Percentiles rank a stretch among this genome's conserved stretches.
Conservation (phyloP, 2,113 vertebrate genomes). For the Ranitomeya variabilis region DNA sequence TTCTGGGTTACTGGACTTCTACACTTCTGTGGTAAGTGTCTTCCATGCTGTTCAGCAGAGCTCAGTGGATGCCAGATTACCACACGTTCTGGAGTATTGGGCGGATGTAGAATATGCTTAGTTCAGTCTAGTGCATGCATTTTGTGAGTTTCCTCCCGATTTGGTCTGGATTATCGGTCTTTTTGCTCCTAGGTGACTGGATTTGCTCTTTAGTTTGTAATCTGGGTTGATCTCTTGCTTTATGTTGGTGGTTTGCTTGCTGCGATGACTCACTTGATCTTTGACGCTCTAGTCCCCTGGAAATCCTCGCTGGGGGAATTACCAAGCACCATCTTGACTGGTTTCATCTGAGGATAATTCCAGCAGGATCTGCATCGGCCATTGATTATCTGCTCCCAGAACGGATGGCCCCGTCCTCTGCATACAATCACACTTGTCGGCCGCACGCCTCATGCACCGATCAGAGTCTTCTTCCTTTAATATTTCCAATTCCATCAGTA, state of each 20-base stretch:
- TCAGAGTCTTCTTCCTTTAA: neutral
- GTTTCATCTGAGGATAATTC: conserved; percentile 38
- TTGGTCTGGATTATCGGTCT: too few species aligned
- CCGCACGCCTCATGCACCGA: neutral
- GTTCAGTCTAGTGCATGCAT: too few species aligned
- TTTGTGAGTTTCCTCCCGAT: too few species aligned
- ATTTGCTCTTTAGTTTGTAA: neutral
- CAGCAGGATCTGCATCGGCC: neutral
- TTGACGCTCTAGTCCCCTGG: conserved; percentile 31
- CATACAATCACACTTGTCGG: conserved; percentile 44
- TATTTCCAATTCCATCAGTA: too few species aligned
- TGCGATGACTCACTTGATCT: conserved; percentile 22
- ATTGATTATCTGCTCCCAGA: conserved; percentile 45
- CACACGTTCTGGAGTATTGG: too few species aligned
- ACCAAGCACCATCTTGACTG: neutral
- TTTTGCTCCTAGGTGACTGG: too few species aligned
- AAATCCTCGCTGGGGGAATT: conserved; percentile 44
- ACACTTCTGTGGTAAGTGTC: too few species aligned
- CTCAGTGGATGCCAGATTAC: too few species aligned
- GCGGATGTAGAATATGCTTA: too few species aligned
- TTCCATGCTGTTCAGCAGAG: too few species aligned
- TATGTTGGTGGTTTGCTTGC: neutral
- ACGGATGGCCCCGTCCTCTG: conserved; percentile 35
- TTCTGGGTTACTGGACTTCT: too few species aligned
- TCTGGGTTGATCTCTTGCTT: neutral